Evolutionary conservation across 2,113 vertebrate species (phyloP).

Genomic region (Enhydra lutris): DNA sequence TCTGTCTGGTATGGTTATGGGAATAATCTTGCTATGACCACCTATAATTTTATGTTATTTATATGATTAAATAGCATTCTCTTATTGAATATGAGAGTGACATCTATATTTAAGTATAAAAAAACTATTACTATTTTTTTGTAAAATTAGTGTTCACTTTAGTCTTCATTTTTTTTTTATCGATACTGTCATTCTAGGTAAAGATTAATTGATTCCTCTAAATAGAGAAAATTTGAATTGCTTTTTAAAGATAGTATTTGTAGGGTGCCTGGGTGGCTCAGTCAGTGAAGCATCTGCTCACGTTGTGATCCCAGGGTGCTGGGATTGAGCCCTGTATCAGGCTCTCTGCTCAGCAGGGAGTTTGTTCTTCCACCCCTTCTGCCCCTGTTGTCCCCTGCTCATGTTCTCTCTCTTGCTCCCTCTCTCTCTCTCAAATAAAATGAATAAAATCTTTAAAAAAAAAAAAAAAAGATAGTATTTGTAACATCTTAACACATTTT

Average conservation of each 20-base stretch:
- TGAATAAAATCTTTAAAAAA: neutral
- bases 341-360: neutral
- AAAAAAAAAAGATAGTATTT: slow-evolving; percentile 34
- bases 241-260: slow-evolving; percentile 33
- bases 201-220: neutral
- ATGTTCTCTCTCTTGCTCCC: neutral
- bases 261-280: neutral
- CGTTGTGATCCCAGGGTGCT: neutral
- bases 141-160: neutral
- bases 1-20: neutral
- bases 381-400: neutral
- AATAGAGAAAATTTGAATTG: slow-evolving; percentile 11
- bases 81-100: neutral
- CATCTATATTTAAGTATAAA: neutral
- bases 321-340: neutral
- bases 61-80: neutral
- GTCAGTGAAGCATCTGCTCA: neutral
- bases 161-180: slow-evolving; percentile 41
- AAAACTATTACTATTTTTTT: neutral
- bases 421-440: neutral
- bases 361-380: neutral
- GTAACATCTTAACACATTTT: neutral
- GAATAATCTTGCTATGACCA: neutral
- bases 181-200: neutral
- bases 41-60: neutral